Conservation (phyloP, 2,888 invertebrate genomes). For the Drosophila antonietae region DNA sequence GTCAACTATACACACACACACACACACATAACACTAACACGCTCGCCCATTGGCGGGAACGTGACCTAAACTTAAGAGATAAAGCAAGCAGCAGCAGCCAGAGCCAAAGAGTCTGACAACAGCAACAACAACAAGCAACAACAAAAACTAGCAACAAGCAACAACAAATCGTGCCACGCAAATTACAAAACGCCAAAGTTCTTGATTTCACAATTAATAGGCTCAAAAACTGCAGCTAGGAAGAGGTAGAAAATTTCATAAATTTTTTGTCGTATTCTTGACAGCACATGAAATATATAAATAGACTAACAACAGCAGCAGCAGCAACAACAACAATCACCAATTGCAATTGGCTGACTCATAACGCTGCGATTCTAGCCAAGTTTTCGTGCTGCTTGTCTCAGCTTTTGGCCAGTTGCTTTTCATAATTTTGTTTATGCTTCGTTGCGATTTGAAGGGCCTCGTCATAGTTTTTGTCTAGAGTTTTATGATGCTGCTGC, state of each 20-base stretch:
- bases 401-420: slow-evolving; percentile 45
- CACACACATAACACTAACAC: slow-evolving; percentile 5
- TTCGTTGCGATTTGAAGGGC: slow-evolving; percentile 67
- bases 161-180: slow-evolving; percentile 59
- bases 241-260: slow-evolving; percentile 55
- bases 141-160: slow-evolving; percentile 24
- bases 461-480: slow-evolving; percentile 59
- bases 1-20: not conserved
- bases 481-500: slow-evolving; percentile 34
- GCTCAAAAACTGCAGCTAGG: slow-evolving; percentile 44
- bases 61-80: slow-evolving; percentile 58
- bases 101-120: slow-evolving; percentile 10
- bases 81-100: slow-evolving; percentile 51
- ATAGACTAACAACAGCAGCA: slow-evolving; percentile 30
- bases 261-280: slow-evolving; percentile 52
- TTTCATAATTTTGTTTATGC: slow-evolving; percentile 64
- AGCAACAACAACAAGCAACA: slow-evolving; percentile 20
- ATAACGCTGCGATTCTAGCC: slow-evolving; percentile 50
- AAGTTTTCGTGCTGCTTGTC: slow-evolving; percentile 31
- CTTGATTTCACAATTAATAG: slow-evolving; percentile 75
- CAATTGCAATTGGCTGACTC: slow-evolving; percentile 55
- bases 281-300: slow-evolving; percentile 68
- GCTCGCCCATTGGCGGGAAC: slow-evolving; percentile 41
- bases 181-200: slow-evolving; percentile 48
- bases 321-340: slow-evolving; percentile 16